phyloP scores from a whole-genome alignment of 2,797 vertebrate genomes.

The Alca torda region DNA sequence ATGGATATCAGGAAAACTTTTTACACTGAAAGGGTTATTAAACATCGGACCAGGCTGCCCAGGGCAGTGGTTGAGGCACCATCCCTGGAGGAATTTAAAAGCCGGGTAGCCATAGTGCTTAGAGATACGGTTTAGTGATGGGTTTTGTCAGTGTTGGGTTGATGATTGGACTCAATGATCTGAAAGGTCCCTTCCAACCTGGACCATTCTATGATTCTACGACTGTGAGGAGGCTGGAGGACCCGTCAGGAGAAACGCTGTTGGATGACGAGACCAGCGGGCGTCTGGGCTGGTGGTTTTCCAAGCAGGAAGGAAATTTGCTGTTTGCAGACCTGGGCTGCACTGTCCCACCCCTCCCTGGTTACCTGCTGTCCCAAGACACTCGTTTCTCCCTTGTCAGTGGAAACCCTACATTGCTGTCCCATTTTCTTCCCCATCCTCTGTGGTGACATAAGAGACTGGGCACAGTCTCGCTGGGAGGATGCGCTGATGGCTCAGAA shows the following conservation, averaged over 20 bases:
- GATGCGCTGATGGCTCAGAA: rapidly evolving
- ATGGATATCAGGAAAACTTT: too few species aligned
- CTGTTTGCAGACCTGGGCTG: neutral
- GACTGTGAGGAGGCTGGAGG: neutral
- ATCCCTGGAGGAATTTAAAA: neutral
- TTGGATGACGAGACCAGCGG: rapidly evolving
- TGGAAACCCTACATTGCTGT: neutral
- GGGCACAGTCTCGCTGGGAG: neutral
- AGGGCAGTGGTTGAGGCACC: neutral
- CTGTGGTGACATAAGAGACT: rapidly evolving
- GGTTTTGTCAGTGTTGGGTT: neutral
- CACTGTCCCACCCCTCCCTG: rapidly evolving
- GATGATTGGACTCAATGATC: neutral
- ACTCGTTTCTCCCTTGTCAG: neutral
- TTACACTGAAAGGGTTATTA: too few species aligned
- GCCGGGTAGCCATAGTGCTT: neutral
- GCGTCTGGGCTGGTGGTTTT: neutral
- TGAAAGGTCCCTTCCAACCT: neutral
- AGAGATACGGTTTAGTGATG: neutral
- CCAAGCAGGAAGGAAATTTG: neutral
- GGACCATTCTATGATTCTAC: neutral
- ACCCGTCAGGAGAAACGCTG: neutral
- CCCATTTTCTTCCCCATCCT: rapidly evolving
- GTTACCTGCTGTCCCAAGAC: neutral
- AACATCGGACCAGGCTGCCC: neutral